Percentiles rank a stretch among this genome's conserved stretches.
Conservation (phyloP, 1,140 invertebrate genomes). For the Gerris buenoi region DNA sequence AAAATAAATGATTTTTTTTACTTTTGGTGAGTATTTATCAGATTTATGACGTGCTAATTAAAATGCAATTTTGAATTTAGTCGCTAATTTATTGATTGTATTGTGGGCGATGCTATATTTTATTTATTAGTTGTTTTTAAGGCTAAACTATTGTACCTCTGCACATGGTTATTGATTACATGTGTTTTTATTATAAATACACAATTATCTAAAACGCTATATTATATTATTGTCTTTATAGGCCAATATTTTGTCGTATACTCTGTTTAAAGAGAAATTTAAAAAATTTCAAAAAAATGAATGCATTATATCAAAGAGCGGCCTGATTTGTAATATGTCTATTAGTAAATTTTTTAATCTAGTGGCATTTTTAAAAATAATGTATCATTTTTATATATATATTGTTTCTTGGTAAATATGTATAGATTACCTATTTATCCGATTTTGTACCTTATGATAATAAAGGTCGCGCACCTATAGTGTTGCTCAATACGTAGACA, state of each 20-base stretch:
- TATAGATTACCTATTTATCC: constrained; percentile 6
- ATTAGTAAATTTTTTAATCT: neutral
- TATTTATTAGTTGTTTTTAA: too few species aligned
- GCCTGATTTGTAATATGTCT: neutral
- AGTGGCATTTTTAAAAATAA: neutral
- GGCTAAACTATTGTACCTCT: too few species aligned
- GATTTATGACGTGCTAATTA: too few species aligned
- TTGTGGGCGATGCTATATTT: too few species aligned
- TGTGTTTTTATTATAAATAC: neutral
- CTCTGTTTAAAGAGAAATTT: neutral
- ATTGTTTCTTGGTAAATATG: too few species aligned
- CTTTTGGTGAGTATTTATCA: too few species aligned
- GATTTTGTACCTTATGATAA: constrained; percentile 13
- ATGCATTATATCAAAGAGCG: neutral
- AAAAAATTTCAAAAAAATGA: neutral
- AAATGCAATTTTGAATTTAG: too few species aligned
- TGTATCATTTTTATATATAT: constrained; percentile 5
- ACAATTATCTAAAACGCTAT: neutral
- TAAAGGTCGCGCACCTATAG: constrained; percentile 17
- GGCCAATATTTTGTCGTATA: neutral
- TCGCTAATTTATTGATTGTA: too few species aligned
- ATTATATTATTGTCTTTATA: neutral
- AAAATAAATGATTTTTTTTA: too few species aligned
- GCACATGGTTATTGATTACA: too few species aligned
- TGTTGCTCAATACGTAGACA: constrained; percentile 18